Percentiles rank a stretch among this genome's conserved stretches.
Conservation (phyloP, 2,113 vertebrate species). For the Motacilla tschutschensis region DNA sequence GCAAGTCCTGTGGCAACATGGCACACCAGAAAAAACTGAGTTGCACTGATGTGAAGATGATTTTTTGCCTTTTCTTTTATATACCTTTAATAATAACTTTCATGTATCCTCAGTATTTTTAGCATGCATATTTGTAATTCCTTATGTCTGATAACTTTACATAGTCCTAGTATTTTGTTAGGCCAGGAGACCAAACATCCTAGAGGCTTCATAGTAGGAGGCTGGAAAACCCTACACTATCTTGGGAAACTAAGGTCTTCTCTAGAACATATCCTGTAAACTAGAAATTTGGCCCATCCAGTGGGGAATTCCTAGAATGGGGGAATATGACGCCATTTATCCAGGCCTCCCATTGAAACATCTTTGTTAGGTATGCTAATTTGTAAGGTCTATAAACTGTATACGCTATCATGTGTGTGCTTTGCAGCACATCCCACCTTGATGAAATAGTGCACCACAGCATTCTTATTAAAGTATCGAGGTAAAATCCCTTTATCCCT, state of each 20-base stretch:
- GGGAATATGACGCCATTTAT: too few relatives aligned
- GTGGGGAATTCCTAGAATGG: neutral
- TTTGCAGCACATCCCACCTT: neutral
- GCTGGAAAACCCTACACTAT: neutral
- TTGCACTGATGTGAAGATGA: neutral
- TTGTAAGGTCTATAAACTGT: neutral
- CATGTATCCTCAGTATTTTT: neutral
- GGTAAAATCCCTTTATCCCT: neutral
- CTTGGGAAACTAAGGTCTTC: neutral
- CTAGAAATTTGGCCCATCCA: neutral
- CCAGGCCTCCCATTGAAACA: neutral
- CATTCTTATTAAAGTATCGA: neutral
- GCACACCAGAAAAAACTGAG: neutral
- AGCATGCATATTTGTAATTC: neutral
- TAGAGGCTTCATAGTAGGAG: neutral
- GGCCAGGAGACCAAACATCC: neutral
- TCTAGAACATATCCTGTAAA: neutral
- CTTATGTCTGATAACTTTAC: neutral
- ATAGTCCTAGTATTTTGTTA: neutral
- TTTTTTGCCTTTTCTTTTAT: neutral
- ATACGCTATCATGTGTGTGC: accelerated
- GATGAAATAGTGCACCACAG: neutral
- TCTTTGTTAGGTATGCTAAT: neutral
- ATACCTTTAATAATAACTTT: neutral
- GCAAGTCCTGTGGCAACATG: neutral